Percentiles rank a stretch among this genome's conserved stretches.
Evolutionary conservation across 2,113 vertebrate species (phyloP).

Genomic region (Lepisosteus osseus): DNA sequence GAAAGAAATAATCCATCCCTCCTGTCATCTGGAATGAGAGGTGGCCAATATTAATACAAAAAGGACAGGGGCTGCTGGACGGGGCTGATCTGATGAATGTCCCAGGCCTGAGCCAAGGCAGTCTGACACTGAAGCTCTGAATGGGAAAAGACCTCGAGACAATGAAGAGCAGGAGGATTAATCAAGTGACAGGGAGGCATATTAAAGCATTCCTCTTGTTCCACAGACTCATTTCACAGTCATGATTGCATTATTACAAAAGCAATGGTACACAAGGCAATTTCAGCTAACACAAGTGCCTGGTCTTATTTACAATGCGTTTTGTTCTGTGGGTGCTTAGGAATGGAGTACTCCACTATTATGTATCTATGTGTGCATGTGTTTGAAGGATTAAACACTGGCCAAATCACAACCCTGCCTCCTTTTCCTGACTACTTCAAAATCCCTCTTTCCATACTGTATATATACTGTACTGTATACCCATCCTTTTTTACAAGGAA

Average conservation of each 20-base stretch:
- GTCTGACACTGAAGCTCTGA: neutral
- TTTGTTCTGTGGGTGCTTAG: neutral
- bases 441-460: too few relatives aligned
- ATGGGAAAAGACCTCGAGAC: neutral
- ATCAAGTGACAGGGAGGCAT: slow-evolving; percentile 2
- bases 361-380: neutral
- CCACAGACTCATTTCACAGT: slow-evolving; percentile 8
- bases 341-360: neutral
- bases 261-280: neutral
- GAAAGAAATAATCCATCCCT: too few relatives aligned
- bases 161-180: slow-evolving; percentile 1
- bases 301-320: neutral
- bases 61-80: neutral
- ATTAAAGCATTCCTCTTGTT: slow-evolving; percentile 4
- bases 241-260: slow-evolving; percentile 19
- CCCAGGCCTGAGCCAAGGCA: neutral
- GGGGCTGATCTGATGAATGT: neutral
- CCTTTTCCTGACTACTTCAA: too few relatives aligned
- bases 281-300: neutral
- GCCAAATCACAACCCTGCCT: too few relatives aligned
- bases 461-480: too few relatives aligned
- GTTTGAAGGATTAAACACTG: neutral
- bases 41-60: too few relatives aligned
- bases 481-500: too few relatives aligned
- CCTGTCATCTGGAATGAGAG: too few relatives aligned